phyloP scores from a whole-genome alignment of 1,140 invertebrate species.

The Phortica variegata region DNA sequence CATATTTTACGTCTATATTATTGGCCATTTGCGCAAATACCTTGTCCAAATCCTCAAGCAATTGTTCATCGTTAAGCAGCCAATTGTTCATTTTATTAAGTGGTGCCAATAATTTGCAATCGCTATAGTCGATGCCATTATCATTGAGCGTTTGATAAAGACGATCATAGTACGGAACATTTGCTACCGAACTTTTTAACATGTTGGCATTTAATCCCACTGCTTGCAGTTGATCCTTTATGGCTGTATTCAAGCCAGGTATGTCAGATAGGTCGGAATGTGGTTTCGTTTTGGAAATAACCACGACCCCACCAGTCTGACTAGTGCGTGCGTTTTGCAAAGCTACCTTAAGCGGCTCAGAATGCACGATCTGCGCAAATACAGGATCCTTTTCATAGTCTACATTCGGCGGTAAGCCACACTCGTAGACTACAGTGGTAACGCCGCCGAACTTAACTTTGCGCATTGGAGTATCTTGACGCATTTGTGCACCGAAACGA shows the following conservation, averaged over 20 bases:
- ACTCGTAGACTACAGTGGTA: slow-evolving; percentile 39
- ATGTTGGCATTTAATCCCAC: slow-evolving; percentile 61
- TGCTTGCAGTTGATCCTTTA: slow-evolving; percentile 60
- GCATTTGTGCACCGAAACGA: slow-evolving; percentile 39
- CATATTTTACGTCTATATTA: slow-evolving; percentile 24
- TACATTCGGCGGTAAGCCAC: slow-evolving; percentile 40
- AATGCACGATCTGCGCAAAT: slow-evolving; percentile 47
- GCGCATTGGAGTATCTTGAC: slow-evolving; percentile 50
- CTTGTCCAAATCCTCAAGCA: slow-evolving; percentile 61
- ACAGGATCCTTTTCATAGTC: slow-evolving; percentile 48
- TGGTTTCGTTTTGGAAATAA: slow-evolving; percentile 27
- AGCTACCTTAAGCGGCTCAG: slow-evolving; percentile 37
- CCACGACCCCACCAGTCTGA: slow-evolving; percentile 15
- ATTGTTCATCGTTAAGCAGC: slow-evolving; percentile 60
- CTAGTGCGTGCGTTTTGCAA: slow-evolving; percentile 32
- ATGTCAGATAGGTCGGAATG: slow-evolving; percentile 21
- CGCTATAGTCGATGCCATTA: slow-evolving; percentile 59
- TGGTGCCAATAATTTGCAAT: slow-evolving; percentile 61
- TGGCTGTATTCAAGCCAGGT: slow-evolving; percentile 57
- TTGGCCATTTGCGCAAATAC: slow-evolving; percentile 59
- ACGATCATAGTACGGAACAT: slow-evolving; percentile 62
- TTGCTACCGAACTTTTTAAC: slow-evolving; percentile 63
- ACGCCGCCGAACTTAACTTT: slow-evolving; percentile 50
- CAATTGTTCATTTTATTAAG: slow-evolving; percentile 61
- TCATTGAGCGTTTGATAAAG: slow-evolving; percentile 60